Conservation (phyloP, 2,797 vertebrate genomes). For the Iguana delicatissima region DNA sequence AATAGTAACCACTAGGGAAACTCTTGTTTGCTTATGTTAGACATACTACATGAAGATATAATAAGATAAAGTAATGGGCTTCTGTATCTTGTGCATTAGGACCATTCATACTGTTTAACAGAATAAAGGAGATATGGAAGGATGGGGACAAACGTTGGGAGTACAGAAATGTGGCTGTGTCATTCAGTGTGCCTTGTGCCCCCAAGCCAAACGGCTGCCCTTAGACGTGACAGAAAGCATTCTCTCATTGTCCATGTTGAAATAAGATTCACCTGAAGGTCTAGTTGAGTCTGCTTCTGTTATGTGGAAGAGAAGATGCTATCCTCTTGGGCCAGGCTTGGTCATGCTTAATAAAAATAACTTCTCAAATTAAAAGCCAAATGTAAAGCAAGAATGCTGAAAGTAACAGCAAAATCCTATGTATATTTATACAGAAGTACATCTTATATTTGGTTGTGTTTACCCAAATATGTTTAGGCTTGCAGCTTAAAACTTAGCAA, state of each 20-base stretch:
- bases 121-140: too few species aligned
- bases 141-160: background rate
- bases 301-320: background rate
- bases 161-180: background rate
- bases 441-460: background rate
- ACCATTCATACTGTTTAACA: too few species aligned
- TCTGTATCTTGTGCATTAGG: too few species aligned
- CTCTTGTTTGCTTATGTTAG: too few species aligned
- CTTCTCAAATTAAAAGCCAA: conserved; percentile 28
- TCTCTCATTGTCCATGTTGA: background rate
- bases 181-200: background rate
- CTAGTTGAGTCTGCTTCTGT: background rate
- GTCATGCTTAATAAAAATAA: background rate
- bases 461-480: background rate
- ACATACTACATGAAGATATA: too few species aligned
- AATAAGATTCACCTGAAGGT: background rate
- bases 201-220: background rate
- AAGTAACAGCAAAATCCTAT: background rate
- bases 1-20: too few species aligned
- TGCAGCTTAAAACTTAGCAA: conserved; percentile 25
- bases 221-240: background rate
- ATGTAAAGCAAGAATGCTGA: conserved; percentile 70
- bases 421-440: background rate
- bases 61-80: too few species aligned
- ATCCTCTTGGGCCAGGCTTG: background rate